Percentiles rank a stretch among this genome's conserved stretches.
Evolutionary conservation across 2,113 vertebrate species (phyloP).

Genomic region (Lycaon pictus): DNA sequence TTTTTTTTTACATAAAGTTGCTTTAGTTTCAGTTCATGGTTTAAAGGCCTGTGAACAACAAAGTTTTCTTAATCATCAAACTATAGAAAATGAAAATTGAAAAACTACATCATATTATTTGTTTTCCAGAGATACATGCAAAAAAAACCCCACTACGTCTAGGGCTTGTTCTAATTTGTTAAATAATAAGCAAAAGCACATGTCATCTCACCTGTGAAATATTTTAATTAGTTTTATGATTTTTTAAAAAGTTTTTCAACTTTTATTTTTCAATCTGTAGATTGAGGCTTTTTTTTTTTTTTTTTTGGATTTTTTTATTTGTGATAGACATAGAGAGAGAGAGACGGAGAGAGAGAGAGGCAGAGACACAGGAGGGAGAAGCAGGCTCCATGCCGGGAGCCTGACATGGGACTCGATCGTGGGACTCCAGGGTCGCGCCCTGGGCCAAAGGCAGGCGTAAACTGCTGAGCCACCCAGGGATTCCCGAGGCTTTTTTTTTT

Average conservation of each 20-base stretch:
- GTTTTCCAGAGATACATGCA: not conserved
- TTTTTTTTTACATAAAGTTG: conserved; percentile 9
- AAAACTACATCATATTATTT: not conserved
- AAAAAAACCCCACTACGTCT: not conserved
- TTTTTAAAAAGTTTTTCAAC: not conserved
- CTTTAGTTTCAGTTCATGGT: not conserved
- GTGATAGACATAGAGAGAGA: no score
- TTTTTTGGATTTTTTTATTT: no score
- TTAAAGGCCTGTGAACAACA: not conserved
- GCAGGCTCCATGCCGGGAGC: no score
- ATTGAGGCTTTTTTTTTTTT: not conserved
- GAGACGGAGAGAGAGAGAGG: no score
- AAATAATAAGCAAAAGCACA: not conserved
- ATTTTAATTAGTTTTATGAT: not conserved
- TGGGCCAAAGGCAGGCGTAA: no score
- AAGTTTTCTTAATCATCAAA: not conserved
- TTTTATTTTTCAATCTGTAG: not conserved
- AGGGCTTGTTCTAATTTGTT: not conserved
- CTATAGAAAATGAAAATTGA: conserved; percentile 44
- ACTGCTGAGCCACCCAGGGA: no score
- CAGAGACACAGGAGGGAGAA: not conserved
- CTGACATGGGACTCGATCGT: no score
- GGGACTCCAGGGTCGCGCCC: no score
- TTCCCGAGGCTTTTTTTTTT: not conserved
- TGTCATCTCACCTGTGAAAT: not conserved